phyloP scores from a whole-genome alignment of 2,888 invertebrate species.

The Sarcophaga caerulescens region DNA sequence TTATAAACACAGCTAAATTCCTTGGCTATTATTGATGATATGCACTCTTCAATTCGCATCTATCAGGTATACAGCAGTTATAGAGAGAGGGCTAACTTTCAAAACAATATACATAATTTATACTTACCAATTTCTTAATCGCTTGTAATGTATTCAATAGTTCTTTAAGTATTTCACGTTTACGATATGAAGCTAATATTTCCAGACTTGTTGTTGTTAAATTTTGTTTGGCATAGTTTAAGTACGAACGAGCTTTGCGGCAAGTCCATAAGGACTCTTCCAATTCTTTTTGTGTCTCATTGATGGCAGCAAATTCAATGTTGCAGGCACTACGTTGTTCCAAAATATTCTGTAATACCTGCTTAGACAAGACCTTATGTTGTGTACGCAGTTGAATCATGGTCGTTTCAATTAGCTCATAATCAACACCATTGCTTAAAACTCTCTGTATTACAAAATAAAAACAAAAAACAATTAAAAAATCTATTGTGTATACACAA shows the following conservation, averaged over 20 bases:
- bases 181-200: slow-evolving; percentile 94
- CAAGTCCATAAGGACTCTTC: slow-evolving; percentile 87
- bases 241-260: slow-evolving; percentile 86
- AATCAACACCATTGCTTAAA: slow-evolving; percentile 76
- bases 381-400: slow-evolving; percentile 79
- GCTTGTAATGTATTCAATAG: slow-evolving; percentile 90
- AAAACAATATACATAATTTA: too few species aligned
- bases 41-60: too few species aligned
- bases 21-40: too few species aligned
- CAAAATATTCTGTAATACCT: slow-evolving; percentile 94
- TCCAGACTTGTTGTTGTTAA: slow-evolving; percentile 93
- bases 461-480: slow-evolving; percentile 1
- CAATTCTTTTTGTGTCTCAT: slow-evolving; percentile 87
- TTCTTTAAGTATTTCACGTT: slow-evolving; percentile 90
- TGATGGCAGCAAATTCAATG: slow-evolving; percentile 90
- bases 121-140: slow-evolving; percentile 86
- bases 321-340: slow-evolving; percentile 95
- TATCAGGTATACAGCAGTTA: too few species aligned
- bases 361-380: slow-evolving; percentile 91
- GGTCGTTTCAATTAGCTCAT: slow-evolving; percentile 77
- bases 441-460: slow-evolving; percentile 74
- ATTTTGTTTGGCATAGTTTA: slow-evolving; percentile 89
- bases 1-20: too few species aligned
- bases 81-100: too few species aligned
- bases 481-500: neutral